Conservation (phyloP, 1,140 invertebrate genomes). For the Lordiphosa clarofinis region DNA sequence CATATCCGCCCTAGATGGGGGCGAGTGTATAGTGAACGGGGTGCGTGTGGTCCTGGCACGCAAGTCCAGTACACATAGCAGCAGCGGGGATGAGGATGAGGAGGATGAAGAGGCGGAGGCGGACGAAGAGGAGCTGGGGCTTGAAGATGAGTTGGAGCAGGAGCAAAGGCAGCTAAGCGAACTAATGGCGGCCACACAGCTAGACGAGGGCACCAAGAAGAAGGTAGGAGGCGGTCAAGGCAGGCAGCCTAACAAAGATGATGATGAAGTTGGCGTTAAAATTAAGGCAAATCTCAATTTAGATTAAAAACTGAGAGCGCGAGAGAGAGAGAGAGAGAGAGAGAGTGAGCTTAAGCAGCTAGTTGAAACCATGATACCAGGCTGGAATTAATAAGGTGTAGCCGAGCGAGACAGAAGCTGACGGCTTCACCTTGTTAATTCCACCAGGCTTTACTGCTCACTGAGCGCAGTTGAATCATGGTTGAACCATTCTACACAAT, state of each 20-base stretch:
- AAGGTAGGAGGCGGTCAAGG: constrained; percentile 60
- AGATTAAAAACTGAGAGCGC: constrained; percentile 24
- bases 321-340: not conserved
- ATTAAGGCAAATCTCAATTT: constrained; percentile 69
- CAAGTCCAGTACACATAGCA: constrained; percentile 83
- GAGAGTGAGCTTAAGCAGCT: too few relatives aligned
- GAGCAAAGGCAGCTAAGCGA: constrained; percentile 54
- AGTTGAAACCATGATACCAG: too few relatives aligned
- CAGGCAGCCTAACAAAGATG: constrained; percentile 24
- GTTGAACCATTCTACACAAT: not conserved
- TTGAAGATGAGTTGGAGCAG: constrained; percentile 21
- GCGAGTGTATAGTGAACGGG: constrained; percentile 80
- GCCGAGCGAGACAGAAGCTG: too few relatives aligned
- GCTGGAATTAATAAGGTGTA: too few relatives aligned
- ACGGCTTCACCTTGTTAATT: too few relatives aligned
- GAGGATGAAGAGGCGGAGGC: constrained; percentile 9
- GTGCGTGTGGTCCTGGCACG: constrained; percentile 80
- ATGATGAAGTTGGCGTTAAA: constrained; percentile 42
- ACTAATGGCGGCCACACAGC: constrained; percentile 59
- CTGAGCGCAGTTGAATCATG: too few relatives aligned
- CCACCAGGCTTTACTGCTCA: too few relatives aligned
- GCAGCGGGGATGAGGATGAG: constrained; percentile 84
- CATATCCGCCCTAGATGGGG: constrained; percentile 81
- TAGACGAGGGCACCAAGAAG: constrained; percentile 27
- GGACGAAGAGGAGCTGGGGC: constrained; percentile 5